These are phyloP conservation scores for Tenualosa ilisha DNA, from an alignment of 2,797 vertebrate genomes.

Conservation along the genomic window DNA sequence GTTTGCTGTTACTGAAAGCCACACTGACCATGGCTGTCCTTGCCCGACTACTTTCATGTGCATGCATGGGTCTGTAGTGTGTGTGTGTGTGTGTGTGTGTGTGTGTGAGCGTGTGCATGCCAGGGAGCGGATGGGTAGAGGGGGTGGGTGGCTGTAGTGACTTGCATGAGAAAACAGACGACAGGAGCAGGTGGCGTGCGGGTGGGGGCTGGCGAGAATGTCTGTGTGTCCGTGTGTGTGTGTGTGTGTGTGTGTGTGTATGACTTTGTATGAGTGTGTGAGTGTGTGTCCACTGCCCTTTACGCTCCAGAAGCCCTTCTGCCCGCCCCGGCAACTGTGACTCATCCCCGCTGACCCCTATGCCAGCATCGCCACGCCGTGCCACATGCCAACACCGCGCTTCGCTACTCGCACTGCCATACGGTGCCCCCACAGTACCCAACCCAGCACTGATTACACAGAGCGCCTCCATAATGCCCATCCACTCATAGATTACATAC, in stretches of 20 bases:
- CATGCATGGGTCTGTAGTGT: not conserved
- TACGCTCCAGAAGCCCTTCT: constrained; percentile 40
- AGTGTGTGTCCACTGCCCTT: constrained; percentile 46
- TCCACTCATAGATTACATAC: too few relatives aligned
- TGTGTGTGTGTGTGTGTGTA: constrained; percentile 68
- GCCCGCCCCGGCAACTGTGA: not conserved
- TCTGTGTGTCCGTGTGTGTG: constrained; percentile 55
- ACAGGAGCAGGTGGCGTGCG: constrained; percentile 83
- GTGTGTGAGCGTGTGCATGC: constrained; percentile 22
- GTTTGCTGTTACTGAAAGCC: not conserved
- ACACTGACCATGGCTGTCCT: not conserved
- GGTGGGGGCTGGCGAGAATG: constrained; percentile 68
- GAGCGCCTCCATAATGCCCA: too few relatives aligned
- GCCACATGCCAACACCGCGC: constrained; percentile 32
- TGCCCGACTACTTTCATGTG: not conserved
- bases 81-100: constrained; percentile 28
- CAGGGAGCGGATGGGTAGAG: constrained; percentile 25
- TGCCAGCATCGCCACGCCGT: constrained; percentile 18
- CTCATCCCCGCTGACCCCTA: constrained; percentile 6
- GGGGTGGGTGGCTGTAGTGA: constrained; percentile 36
- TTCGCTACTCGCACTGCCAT: not conserved
- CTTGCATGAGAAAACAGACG: constrained; percentile 60
- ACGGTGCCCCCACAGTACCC: not conserved
- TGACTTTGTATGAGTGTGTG: constrained; percentile 27
- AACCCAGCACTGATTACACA: too few relatives aligned